A percentile compares a stretch with the other conserved stretches of the same genome.
Evolutionary conservation across 1,140 invertebrate genomes (phyloP).

Genomic region (Pogonomyrmex barbatus): DNA sequence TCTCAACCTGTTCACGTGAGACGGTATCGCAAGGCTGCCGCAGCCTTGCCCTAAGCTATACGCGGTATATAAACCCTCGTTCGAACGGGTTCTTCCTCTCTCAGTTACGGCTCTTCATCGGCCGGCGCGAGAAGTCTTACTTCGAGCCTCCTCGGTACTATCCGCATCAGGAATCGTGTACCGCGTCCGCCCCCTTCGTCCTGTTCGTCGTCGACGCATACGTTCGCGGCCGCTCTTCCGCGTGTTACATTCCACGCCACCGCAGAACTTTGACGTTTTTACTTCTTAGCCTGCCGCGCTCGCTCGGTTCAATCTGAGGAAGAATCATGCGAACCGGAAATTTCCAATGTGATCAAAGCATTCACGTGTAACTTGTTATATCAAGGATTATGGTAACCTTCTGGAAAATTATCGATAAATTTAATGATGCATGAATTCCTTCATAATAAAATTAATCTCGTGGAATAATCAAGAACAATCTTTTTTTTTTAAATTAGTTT

Average conservation of each 20-base stretch:
- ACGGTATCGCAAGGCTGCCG: slow-evolving; percentile 77
- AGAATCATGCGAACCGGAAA: slow-evolving; percentile 46
- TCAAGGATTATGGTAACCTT: slow-evolving; percentile 1
- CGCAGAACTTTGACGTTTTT: slow-evolving; percentile 53
- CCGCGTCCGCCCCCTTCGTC: slow-evolving; percentile 61
- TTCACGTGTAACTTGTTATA: slow-evolving; percentile 27
- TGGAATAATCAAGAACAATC: neutral
- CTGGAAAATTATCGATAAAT: neutral
- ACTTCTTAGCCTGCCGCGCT: slow-evolving; percentile 18
- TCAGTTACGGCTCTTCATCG: slow-evolving; percentile 73
- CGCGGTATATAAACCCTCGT: slow-evolving; percentile 77
- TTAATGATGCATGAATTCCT: neutral
- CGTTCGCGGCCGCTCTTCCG: slow-evolving; percentile 43
- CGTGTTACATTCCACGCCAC: slow-evolving; percentile 47
- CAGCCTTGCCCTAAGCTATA: slow-evolving; percentile 77
- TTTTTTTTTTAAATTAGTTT: neutral
- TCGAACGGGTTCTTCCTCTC: slow-evolving; percentile 76
- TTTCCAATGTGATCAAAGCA: slow-evolving; percentile 28
- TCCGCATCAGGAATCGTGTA: slow-evolving; percentile 68
- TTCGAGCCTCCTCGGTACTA: slow-evolving; percentile 68
- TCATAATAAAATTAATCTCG: neutral
- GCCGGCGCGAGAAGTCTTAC: slow-evolving; percentile 71
- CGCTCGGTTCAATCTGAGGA: slow-evolving; percentile 47
- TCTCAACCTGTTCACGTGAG: slow-evolving; percentile 73
- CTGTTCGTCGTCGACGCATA: slow-evolving; percentile 61